Evolutionary conservation across 2,113 vertebrate species (phyloP).

Genomic region (Sakesphorus luctuosus): DNA sequence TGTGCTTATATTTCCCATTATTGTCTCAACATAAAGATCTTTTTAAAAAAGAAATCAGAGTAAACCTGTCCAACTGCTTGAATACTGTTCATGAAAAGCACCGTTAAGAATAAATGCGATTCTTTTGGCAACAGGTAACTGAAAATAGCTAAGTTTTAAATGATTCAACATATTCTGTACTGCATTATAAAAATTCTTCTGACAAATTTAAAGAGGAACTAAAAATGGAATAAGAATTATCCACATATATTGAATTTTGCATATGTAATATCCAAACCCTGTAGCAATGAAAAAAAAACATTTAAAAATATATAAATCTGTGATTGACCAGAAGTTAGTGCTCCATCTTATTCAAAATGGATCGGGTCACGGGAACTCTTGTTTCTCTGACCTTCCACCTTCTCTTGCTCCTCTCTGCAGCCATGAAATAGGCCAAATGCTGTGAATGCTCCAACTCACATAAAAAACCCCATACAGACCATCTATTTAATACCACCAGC

Average conservation of each 20-base stretch:
- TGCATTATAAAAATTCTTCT: background rate
- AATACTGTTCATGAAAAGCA: background rate
- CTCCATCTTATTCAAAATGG: background rate
- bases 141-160: background rate
- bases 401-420: background rate
- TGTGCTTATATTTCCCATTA: background rate
- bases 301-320: background rate
- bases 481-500: background rate
- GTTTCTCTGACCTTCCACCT: background rate
- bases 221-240: background rate
- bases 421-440: background rate
- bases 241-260: background rate
- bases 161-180: background rate
- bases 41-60: background rate
- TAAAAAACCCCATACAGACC: background rate
- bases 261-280: background rate
- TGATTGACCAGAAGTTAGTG: background rate
- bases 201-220: background rate
- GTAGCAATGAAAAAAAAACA: background rate
- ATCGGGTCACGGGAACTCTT: background rate
- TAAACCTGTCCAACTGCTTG: background rate
- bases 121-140: background rate
- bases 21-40: background rate
- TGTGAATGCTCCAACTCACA: rapidly evolving
- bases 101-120: background rate